These are phyloP conservation scores for Pseudococcus viburni DNA, from an alignment of 2,888 invertebrate genomes.

Conservation along the genomic window DNA sequence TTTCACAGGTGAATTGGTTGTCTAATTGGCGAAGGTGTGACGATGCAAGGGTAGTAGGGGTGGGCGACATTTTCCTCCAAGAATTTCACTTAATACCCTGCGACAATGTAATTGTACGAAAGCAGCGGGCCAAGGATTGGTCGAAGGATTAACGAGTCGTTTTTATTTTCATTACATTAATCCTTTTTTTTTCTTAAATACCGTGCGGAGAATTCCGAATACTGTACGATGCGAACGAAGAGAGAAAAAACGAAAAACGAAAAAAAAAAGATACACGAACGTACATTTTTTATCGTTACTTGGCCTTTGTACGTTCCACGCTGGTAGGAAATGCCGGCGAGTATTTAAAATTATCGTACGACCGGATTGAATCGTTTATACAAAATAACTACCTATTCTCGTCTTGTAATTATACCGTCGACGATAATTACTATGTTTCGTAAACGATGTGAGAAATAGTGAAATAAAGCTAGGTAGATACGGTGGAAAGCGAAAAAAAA, in stretches of 20 bases:
- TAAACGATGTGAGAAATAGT: constrained; percentile 52
- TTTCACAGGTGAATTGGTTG: neutral
- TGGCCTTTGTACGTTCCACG: neutral
- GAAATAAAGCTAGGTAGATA: neutral
- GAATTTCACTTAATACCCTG: constrained; percentile 1
- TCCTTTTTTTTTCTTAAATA: neutral
- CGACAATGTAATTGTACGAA: neutral
- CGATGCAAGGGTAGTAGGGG: neutral
- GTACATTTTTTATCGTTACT: neutral
- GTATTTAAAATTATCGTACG: constrained; percentile 27
- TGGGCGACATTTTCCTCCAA: neutral
- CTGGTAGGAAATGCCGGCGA: neutral
- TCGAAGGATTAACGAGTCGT: constrained; percentile 29
- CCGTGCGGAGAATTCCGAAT: neutral
- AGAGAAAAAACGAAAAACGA: neutral
- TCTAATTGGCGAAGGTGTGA: neutral
- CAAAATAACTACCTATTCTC: constrained; percentile 38
- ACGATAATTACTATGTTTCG: constrained; percentile 51
- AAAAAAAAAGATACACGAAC: neutral
- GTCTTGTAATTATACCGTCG: constrained; percentile 35
- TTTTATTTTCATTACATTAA: constrained; percentile 7
- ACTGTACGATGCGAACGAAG: neutral
- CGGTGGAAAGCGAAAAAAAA: constrained; percentile 8
- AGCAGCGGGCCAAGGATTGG: neutral
- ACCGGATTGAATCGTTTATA: constrained; percentile 51